Evolutionary conservation across 2,113 vertebrate genomes (phyloP).

Genomic region (Bubo blakistoni): DNA sequence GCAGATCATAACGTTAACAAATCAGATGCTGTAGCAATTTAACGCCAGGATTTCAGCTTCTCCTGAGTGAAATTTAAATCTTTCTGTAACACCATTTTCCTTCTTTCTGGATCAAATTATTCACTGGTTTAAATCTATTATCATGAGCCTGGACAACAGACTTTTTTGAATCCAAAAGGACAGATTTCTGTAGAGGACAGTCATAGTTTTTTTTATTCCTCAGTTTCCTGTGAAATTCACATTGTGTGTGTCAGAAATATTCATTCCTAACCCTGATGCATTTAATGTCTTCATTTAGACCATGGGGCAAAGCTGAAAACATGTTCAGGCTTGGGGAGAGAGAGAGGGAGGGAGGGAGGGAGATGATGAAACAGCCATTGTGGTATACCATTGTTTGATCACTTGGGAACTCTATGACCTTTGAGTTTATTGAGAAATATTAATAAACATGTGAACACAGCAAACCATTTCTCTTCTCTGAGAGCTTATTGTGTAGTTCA

Average conservation of each 20-base stretch:
- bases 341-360: neutral
- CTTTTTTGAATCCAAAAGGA: neutral
- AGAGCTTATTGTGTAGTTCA: constrained; percentile 25
- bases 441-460: constrained; percentile 2
- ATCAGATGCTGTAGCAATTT: neutral
- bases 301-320: neutral
- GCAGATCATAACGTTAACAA: neutral
- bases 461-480: neutral
- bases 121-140: neutral
- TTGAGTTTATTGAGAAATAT: constrained; percentile 8
- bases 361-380: neutral
- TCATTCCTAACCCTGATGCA: neutral
- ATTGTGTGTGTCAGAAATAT: neutral
- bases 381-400: neutral
- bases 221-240: neutral
- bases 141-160: neutral
- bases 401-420: constrained; percentile 42
- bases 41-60: neutral
- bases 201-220: neutral
- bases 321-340: neutral
- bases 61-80: neutral
- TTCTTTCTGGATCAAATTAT: neutral
- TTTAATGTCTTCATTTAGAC: neutral
- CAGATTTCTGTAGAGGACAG: neutral
- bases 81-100: neutral